Percentiles rank a stretch among this genome's conserved stretches.
These are phyloP conservation scores for Microplitis demolitor DNA, from an alignment of 1,140 invertebrate species.

Conservation along the genomic window DNA sequence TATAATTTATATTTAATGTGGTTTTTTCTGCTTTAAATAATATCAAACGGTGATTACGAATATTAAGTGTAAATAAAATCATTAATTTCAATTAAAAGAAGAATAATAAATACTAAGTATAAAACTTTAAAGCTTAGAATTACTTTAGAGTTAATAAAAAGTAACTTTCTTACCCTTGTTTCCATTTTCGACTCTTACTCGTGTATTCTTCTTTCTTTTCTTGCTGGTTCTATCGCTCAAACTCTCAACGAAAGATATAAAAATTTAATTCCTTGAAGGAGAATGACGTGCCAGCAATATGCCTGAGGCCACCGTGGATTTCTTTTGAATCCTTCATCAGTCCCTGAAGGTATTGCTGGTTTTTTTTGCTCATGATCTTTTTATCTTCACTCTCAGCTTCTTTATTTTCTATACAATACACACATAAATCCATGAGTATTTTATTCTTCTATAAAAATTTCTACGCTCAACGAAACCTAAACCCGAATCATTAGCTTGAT, in stretches of 20 bases:
- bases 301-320: conserved; percentile 40
- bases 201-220: not conserved
- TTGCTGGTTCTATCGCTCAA: conserved; percentile 49
- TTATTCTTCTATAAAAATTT: too few species aligned
- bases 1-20: too few species aligned
- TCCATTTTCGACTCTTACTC: conserved; percentile 5
- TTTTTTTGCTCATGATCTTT: not conserved
- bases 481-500: too few species aligned
- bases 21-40: too few species aligned
- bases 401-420: not conserved
- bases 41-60: too few species aligned
- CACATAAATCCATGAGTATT: too few species aligned
- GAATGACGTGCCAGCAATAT: conserved; percentile 51
- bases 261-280: conserved; percentile 60
- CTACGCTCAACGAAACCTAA: too few species aligned
- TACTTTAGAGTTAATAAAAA: not conserved
- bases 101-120: too few species aligned
- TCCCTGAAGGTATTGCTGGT: not conserved
- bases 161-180: not conserved
- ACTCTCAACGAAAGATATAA: conserved; percentile 61
- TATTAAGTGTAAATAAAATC: too few species aligned
- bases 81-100: too few species aligned
- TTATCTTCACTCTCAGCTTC: not conserved
- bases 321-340: conserved; percentile 26
- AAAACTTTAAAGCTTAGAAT: too few species aligned